A percentile compares a stretch with the other conserved stretches of the same genome.
Conservation (phyloP, 1,140 invertebrate species). For the Brachionus calyciflorus region DNA sequence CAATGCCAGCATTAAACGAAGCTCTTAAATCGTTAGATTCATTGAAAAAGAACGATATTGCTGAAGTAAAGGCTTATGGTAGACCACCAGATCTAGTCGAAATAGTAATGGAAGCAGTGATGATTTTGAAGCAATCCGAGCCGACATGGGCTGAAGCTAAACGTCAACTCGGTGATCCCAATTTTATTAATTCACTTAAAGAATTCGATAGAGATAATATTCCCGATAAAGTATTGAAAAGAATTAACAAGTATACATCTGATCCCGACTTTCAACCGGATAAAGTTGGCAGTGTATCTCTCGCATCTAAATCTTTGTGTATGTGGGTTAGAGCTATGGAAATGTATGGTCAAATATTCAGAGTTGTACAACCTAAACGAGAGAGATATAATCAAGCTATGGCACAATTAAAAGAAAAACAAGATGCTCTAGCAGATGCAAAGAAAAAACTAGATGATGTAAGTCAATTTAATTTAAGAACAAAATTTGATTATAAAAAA, state of each 20-base stretch:
- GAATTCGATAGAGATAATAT: conserved; percentile 85
- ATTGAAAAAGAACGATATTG: conserved; percentile 80
- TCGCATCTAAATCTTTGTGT: conserved; percentile 56
- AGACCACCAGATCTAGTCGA: conserved; percentile 77
- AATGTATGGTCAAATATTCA: conserved; percentile 59
- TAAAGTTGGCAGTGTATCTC: conserved; percentile 67
- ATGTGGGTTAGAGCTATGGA: conserved; percentile 60
- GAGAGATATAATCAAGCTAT: conserved; percentile 46
- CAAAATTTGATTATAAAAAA: too few relatives aligned
- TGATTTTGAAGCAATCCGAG: conserved; percentile 74
- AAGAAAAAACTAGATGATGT: conserved; percentile 69
- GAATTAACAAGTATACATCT: conserved; percentile 73
- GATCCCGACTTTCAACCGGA: conserved; percentile 80
- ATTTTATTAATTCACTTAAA: conserved; percentile 67
- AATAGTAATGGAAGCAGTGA: conserved; percentile 82
- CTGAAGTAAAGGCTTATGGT: conserved; percentile 80
- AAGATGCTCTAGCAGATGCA: conserved; percentile 71
- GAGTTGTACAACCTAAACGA: conserved; percentile 51
- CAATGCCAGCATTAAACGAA: conserved; percentile 78
- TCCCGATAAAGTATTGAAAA: conserved; percentile 73
- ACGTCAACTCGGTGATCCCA: conserved; percentile 67
- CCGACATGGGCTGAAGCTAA: conserved; percentile 81
- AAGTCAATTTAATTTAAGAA: conserved; percentile 31
- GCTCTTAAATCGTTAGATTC: conserved; percentile 76
- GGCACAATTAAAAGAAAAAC: conserved; percentile 71